Evolutionary conservation across 2,888 invertebrate species (phyloP), one percentile per base, ranked within the genome.

Genomic region (Julus scandinavius): DNA sequence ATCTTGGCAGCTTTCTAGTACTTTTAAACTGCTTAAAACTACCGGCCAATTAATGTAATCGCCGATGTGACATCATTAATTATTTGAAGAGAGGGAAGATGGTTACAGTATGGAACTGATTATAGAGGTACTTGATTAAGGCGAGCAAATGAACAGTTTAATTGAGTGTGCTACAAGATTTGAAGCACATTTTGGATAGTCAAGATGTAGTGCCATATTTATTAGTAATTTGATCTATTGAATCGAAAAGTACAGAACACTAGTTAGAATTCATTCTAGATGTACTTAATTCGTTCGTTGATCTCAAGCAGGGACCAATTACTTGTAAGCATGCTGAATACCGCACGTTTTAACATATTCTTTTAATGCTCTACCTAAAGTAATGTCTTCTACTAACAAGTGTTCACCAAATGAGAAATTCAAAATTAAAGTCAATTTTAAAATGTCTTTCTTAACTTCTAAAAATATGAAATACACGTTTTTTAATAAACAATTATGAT

Each of bases 291-390:
- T 29, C 7, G 9, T 72, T 72, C 29, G 72, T 20, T 72, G 72
- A 80, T 80, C 38, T 38, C 38, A 29, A 38, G 38, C 80, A 80
- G 38, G 80, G 38, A 72, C 72, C 72, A 72, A 80, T 80, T 63
- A 63, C 63, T 63, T n/a, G 6, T 63, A 63, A 63, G 63, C 63
- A 63, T n/a, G 80, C 80, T 80, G 29, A 13, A 29, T 29, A 80
- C 38, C 6, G 13, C 80, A 29, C 38, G 80, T 38, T 80, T 13
- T 80, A 13, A 80, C 38, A 38, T 9, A 20, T 20, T 4, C 63
- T 17, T n/a, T 15, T 58, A 58, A 58, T 11, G 15, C 41, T 5
- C 41, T 45, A 45, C 41, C 41, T 45, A 45, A 45, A 45, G 41
- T 45, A 54, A 54, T 17, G 54, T 54, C 41, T 45, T 45, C 41